phyloP scores from a whole-genome alignment of 1,140 invertebrate species.

The Diploscapter pachys region DNA sequence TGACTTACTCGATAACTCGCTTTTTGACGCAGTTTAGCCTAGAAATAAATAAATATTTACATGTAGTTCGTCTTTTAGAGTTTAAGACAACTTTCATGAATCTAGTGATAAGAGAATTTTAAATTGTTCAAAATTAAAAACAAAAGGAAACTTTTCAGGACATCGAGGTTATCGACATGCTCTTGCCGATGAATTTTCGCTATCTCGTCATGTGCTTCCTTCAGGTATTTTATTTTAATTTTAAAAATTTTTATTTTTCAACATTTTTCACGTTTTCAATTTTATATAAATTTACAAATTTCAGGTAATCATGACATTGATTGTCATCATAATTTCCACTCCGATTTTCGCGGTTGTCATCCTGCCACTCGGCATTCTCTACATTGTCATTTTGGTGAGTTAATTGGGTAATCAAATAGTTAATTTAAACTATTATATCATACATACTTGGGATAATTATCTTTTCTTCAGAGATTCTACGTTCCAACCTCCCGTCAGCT shows the following conservation, averaged over 20 bases:
- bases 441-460: background rate
- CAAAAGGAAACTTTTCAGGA: slow-evolving; percentile 38
- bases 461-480: slow-evolving; percentile 65
- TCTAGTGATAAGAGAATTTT: too few species aligned
- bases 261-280: background rate
- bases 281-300: background rate
- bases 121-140: too few species aligned
- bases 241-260: background rate
- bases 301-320: slow-evolving; percentile 60
- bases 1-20: too few species aligned
- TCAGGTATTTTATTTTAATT: slow-evolving; percentile 47
- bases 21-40: too few species aligned
- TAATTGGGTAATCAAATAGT: background rate
- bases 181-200: slow-evolving; percentile 44
- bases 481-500: slow-evolving; percentile 65
- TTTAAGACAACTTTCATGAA: too few species aligned
- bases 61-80: too few species aligned
- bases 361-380: slow-evolving; percentile 65
- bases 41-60: too few species aligned
- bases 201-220: slow-evolving; percentile 56
- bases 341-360: slow-evolving; percentile 65
- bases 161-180: slow-evolving; percentile 43
- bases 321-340: slow-evolving; percentile 64
- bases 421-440: too few species aligned
- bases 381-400: slow-evolving; percentile 63